phyloP scores from a whole-genome alignment of 1,140 invertebrate species.

The Mamestra configurata region DNA sequence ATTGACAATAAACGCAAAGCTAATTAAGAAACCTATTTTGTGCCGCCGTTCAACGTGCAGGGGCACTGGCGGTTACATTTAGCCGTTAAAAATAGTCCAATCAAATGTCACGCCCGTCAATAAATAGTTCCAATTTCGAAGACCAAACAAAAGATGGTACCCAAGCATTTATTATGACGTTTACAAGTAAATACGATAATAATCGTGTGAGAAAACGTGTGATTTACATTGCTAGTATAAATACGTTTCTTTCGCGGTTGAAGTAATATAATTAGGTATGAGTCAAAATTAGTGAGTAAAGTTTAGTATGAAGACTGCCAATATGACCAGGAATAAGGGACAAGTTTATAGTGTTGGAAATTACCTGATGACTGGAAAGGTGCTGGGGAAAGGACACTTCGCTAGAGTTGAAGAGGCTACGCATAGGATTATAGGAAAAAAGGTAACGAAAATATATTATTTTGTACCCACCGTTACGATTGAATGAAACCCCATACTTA shows the following conservation, averaged over 20 bases:
- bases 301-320: conserved; percentile 67
- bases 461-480: neutral
- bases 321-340: conserved; percentile 69
- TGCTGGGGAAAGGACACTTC: conserved; percentile 90
- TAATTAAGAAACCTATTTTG: conserved; percentile 46
- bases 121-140: conserved; percentile 52
- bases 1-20: conserved; percentile 36
- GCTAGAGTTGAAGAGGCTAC: conserved; percentile 89
- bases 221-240: conserved; percentile 47
- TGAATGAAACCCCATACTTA: no score
- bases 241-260: conserved; percentile 41
- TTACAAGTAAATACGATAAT: conserved; percentile 55
- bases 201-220: conserved; percentile 46
- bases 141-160: conserved; percentile 59
- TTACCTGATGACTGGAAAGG: conserved; percentile 88
- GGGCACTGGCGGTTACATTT: conserved; percentile 48
- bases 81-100: conserved; percentile 54
- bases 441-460: conserved; percentile 75
- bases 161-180: conserved; percentile 61
- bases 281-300: conserved; percentile 66
- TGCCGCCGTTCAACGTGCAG: conserved; percentile 45
- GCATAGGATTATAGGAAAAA: conserved; percentile 88
- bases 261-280: conserved; percentile 62
- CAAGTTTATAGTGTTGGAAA: conserved; percentile 88
- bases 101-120: conserved; percentile 53